Conservation (phyloP, 1,140 invertebrate genomes). For the Oncopeltus fasciatus region DNA sequence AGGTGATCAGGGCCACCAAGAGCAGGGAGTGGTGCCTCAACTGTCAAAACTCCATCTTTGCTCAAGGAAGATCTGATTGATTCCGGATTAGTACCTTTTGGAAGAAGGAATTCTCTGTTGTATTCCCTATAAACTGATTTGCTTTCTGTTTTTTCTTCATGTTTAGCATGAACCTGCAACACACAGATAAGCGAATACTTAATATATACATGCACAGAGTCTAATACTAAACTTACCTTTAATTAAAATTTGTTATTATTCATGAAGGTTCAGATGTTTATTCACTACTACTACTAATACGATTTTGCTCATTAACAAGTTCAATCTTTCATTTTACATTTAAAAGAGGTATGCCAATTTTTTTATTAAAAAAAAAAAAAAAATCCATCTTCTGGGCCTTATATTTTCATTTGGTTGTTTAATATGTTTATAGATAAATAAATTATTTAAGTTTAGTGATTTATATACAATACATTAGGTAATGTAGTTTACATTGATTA, state of each 20-base stretch:
- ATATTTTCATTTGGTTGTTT: no score
- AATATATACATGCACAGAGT: not conserved
- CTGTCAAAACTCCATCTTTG: slow-evolving; percentile 83
- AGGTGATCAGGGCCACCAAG: slow-evolving; percentile 53
- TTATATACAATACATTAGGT: no score
- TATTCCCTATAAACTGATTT: slow-evolving; percentile 91
- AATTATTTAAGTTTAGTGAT: no score
- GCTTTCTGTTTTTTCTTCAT: slow-evolving; percentile 87
- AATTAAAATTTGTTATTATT: not conserved
- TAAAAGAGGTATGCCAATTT: not conserved
- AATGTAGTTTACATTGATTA: no score
- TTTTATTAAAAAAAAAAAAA: no score
- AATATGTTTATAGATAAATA: no score
- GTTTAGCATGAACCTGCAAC: slow-evolving; percentile 83
- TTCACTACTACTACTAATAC: not conserved
- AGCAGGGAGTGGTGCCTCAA: slow-evolving; percentile 79
- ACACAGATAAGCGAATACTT: slow-evolving; percentile 15
- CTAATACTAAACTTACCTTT: not conserved
- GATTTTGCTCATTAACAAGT: not conserved
- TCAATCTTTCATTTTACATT: not conserved
- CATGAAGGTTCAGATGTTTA: not conserved
- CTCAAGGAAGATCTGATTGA: slow-evolving; percentile 77
- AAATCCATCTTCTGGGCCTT: no score
- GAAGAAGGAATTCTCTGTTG: slow-evolving; percentile 86
- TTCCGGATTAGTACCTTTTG: slow-evolving; percentile 85